Percentiles rank a stretch among this genome's conserved stretches.
phyloP scores from a whole-genome alignment of 1,140 invertebrate genomes.

The Zaprionus davidi region DNA sequence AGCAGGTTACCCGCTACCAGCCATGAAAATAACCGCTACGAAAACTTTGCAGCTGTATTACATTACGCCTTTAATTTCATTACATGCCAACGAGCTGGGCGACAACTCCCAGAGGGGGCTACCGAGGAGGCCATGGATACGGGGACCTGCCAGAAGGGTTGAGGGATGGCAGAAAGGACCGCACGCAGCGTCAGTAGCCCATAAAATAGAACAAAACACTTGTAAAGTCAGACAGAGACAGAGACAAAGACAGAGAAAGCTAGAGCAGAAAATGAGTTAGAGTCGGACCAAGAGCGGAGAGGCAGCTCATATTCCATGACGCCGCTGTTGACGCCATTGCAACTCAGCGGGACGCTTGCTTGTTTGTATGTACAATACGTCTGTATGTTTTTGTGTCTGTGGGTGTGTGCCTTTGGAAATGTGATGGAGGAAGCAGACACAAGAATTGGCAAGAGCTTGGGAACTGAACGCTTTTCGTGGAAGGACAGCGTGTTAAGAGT shows the following conservation, averaged over 20 bases:
- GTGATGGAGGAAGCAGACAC: background rate
- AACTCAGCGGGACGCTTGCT: conserved; percentile 38
- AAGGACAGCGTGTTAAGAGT: conserved; percentile 63
- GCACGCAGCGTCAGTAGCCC: conserved; percentile 53
- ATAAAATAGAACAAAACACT: conserved; percentile 78
- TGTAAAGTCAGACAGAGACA: conserved; percentile 60
- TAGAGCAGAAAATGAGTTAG: background rate
- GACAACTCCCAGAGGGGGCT: conserved; percentile 5
- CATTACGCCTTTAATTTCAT: conserved; percentile 82
- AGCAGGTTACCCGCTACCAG: conserved; percentile 27
- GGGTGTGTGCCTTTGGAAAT: background rate
- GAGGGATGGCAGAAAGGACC: background rate
- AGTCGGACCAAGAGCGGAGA: background rate
- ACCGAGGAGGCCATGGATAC: background rate
- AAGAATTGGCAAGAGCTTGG: background rate
- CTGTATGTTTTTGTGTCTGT: background rate
- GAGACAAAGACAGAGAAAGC: background rate
- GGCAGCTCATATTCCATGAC: conserved; percentile 65
- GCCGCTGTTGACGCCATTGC: conserved; percentile 58
- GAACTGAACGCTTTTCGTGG: conserved; percentile 50
- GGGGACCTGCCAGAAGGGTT: background rate
- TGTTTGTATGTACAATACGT: background rate
- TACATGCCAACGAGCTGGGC: conserved; percentile 51
- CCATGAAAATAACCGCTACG: conserved; percentile 73
- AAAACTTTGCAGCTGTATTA: conserved; percentile 80